Percentiles rank a stretch among this genome's conserved stretches.
Conservation (phyloP, 2,888 invertebrate genomes). For the Mesochorus sp. region DNA sequence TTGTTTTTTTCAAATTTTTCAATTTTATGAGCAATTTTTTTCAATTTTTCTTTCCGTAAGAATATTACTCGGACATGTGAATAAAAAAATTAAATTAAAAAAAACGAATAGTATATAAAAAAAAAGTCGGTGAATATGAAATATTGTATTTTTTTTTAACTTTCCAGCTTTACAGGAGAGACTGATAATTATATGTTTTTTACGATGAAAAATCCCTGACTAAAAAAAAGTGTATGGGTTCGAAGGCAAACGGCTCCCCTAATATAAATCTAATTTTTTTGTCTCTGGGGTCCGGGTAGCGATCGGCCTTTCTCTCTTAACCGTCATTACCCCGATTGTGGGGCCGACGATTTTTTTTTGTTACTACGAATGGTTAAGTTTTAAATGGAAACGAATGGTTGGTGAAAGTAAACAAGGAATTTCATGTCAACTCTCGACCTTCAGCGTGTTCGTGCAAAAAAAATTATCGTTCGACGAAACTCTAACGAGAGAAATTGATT, state of each 20-base stretch:
- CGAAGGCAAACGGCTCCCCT: conserved; percentile 1
- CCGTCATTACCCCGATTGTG: conserved; percentile 28
- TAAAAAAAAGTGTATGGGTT: background rate
- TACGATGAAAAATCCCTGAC: background rate
- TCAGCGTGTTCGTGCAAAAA: background rate
- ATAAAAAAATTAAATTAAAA: too few species aligned
- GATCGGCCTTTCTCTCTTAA: conserved; percentile 12
- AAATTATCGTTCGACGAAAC: background rate
- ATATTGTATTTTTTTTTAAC: too few species aligned
- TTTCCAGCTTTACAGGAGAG: too few species aligned
- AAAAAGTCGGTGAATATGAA: too few species aligned
- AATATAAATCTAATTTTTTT: conserved; percentile 14
- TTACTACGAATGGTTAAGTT: too few species aligned
- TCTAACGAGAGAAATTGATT: background rate
- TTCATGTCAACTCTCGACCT: background rate
- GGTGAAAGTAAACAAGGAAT: too few species aligned
- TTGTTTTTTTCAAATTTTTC: too few species aligned
- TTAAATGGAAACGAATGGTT: too few species aligned
- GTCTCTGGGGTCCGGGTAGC: background rate
- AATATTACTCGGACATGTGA: too few species aligned
- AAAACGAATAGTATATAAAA: too few species aligned
- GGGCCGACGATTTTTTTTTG: background rate
- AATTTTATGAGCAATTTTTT: too few species aligned
- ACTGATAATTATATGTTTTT: background rate
- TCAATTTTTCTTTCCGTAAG: too few species aligned